Evolutionary conservation across 1,140 invertebrate species (phyloP).

Genomic region (Neocloeon triangulifer): DNA sequence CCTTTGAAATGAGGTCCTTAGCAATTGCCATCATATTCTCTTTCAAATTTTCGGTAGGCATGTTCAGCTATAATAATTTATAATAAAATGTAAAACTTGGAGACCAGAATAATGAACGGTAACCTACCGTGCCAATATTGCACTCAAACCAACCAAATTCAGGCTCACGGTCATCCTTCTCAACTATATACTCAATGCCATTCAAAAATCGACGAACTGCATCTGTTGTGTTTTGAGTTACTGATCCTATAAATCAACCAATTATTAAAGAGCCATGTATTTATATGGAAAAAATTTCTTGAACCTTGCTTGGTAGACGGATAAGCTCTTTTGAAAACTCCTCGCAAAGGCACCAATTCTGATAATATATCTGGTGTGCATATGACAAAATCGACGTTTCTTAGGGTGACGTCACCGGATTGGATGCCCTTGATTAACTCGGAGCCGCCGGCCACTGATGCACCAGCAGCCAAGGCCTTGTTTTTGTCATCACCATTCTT

Average conservation of each 20-base stretch:
- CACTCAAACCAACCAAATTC: constrained; percentile 41
- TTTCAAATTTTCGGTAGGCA: too few relatives aligned
- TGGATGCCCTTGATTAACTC: constrained; percentile 52
- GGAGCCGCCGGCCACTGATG: constrained; percentile 34
- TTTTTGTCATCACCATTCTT: constrained; percentile 30
- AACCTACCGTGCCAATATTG: constrained; percentile 39
- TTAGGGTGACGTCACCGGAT: constrained; percentile 21
- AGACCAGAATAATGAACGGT: too few relatives aligned
- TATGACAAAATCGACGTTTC: constrained; percentile 49
- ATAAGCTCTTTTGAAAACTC: constrained; percentile 51
- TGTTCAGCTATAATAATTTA: too few relatives aligned
- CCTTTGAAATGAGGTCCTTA: too few relatives aligned
- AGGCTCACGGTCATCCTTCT: constrained; percentile 35
- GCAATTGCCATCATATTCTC: too few relatives aligned
- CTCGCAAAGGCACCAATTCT: constrained; percentile 45
- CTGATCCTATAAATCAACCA: constrained; percentile 21
- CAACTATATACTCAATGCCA: constrained; percentile 38
- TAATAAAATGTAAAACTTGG: too few relatives aligned
- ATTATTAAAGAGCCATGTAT: constrained; percentile 17
- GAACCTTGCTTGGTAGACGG: constrained; percentile 45
- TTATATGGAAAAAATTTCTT: constrained; percentile 33
- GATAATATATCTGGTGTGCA: constrained; percentile 54
- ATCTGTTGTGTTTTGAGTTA: constrained; percentile 31
- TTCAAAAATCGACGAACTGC: constrained; percentile 34
- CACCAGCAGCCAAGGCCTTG: constrained; percentile 38